Percentiles rank a stretch among this genome's conserved stretches.
phyloP scores from a whole-genome alignment of 2,888 invertebrate species.

The Leuctra nigra region DNA sequence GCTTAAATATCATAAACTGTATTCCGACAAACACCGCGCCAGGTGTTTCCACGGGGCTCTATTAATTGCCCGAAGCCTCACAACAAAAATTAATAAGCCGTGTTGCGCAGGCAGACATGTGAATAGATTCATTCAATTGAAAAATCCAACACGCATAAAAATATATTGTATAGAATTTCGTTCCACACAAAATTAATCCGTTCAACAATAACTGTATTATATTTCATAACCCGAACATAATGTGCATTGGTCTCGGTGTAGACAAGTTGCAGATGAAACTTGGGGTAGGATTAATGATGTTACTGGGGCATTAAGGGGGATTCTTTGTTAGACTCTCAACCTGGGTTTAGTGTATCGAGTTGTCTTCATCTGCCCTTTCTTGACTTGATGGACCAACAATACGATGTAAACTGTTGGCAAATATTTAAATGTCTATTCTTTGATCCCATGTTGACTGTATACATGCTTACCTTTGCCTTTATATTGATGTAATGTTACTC shows the following conservation, averaged over 20 bases:
- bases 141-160: neutral
- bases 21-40: neutral
- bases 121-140: constrained; percentile 7
- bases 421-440: too few species aligned
- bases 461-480: too few species aligned
- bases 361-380: too few species aligned
- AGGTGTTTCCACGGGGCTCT: neutral
- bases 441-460: too few species aligned
- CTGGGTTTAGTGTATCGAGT: too few species aligned
- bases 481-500: too few species aligned
- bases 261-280: too few species aligned
- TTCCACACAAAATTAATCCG: neutral
- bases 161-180: neutral
- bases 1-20: too few species aligned
- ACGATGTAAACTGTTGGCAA: too few species aligned
- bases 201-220: constrained; percentile 11
- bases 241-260: constrained; percentile 17
- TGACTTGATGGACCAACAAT: too few species aligned
- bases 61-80: constrained; percentile 14
- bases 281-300: constrained; percentile 14
- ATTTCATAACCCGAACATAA: constrained; percentile 18
- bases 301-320: too few species aligned
- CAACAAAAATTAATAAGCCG: constrained; percentile 2
- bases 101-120: neutral
- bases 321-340: too few species aligned